Conservation (phyloP, 1,140 invertebrate genomes). For the Copidosoma floridanum region DNA sequence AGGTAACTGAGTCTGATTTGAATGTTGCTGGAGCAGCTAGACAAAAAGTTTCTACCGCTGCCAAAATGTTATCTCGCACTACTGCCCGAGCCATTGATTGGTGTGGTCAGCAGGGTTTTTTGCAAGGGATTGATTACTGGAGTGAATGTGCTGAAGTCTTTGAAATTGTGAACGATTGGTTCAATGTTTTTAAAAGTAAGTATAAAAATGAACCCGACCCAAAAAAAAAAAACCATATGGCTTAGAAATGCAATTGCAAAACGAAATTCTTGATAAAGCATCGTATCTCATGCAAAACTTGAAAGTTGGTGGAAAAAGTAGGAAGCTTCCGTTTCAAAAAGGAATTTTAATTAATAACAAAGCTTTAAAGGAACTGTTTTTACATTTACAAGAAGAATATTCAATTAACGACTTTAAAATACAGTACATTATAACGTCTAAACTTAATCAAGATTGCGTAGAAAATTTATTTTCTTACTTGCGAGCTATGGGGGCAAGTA, state of each 20-base stretch:
- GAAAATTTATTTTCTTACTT: conserved; percentile 22
- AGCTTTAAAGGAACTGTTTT: background rate
- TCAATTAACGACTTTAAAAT: background rate
- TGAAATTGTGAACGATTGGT: conserved; percentile 15
- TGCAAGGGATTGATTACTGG: background rate
- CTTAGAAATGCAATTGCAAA: background rate
- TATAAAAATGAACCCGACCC: background rate
- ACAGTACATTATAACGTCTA: background rate
- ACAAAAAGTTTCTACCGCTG: conserved; percentile 3
- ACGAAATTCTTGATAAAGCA: background rate
- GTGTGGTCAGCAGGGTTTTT: background rate
- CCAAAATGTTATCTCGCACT: conserved; percentile 12
- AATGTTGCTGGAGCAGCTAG: background rate
- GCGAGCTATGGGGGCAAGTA: conserved; percentile 17
- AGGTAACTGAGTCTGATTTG: conserved; percentile 3
- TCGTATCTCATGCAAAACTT: background rate
- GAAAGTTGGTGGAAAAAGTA: background rate
- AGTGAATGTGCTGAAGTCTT: background rate
- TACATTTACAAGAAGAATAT: background rate
- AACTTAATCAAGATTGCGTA: conserved; percentile 1
- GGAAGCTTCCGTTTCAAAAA: background rate
- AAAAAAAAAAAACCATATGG: background rate
- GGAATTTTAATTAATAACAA: background rate
- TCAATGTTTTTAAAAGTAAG: conserved; percentile 20
- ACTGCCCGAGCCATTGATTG: background rate